A percentile compares a stretch with the other conserved stretches of the same genome.
These are phyloP conservation scores for Dendrolimus punctatus DNA, from an alignment of 1,140 invertebrate species.

Conservation along the genomic window DNA sequence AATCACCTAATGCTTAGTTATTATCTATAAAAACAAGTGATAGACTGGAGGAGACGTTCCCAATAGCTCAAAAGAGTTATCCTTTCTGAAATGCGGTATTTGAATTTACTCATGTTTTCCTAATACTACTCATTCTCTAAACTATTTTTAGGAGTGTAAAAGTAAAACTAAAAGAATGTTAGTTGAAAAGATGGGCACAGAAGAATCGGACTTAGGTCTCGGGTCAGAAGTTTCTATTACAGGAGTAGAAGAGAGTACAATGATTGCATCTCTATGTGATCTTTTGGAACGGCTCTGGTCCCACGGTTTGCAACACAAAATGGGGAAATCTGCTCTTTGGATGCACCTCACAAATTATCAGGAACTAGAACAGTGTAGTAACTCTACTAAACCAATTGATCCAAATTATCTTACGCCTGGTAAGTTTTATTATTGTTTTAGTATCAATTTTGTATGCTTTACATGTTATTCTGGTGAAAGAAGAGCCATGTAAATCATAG, in stretches of 20 bases:
- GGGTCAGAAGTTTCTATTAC: slow-evolving; percentile 76
- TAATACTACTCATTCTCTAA: slow-evolving; percentile 5
- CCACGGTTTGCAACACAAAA: slow-evolving; percentile 95
- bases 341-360: slow-evolving; percentile 92
- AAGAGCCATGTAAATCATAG: too few relatives aligned
- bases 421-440: slow-evolving; percentile 52
- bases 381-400: slow-evolving; percentile 82
- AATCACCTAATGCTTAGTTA: too few relatives aligned
- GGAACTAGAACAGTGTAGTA: slow-evolving; percentile 87
- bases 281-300: slow-evolving; percentile 98
- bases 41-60: too few relatives aligned
- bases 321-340: slow-evolving; percentile 97
- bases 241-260: slow-evolving; percentile 95
- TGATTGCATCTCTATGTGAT: slow-evolving; percentile 98
- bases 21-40: too few relatives aligned
- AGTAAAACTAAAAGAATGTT: slow-evolving; percentile 97
- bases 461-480: too few relatives aligned
- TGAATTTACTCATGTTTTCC: not conserved
- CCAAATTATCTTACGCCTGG: slow-evolving; percentile 88
- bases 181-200: slow-evolving; percentile 97
- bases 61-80: too few relatives aligned
- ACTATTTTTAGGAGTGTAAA: slow-evolving; percentile 82
- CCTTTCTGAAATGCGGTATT: not conserved
- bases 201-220: slow-evolving; percentile 80
- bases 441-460: too few relatives aligned